Evolutionary conservation across 2,113 vertebrate genomes (phyloP), one percentile per base, ranked within the genome.

Genomic region (Arvicanthis niloticus): DNA sequence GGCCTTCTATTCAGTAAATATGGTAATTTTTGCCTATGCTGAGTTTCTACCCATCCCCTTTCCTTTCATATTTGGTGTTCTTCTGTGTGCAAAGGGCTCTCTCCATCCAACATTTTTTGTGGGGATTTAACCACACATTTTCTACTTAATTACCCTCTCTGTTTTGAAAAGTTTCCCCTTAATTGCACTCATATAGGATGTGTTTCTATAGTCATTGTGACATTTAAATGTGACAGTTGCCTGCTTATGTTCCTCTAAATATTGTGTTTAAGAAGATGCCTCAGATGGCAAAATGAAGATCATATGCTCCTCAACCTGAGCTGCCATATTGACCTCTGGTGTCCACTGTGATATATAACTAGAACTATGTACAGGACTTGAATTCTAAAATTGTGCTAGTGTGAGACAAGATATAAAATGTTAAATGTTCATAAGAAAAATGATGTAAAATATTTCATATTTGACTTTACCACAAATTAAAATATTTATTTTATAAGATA

Each of bases 81-180:
- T 96, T 96, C 97, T 97, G 89, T 96, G 96, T 95, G 91, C 80
- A 96, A 87, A 95, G 89, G 92, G 91, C 96, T 96, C 96, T 90
- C 93, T 97, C 97, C 67, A 95, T 96, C 94, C 97, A 97, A 94
- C 96, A 76, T 95, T 97, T 96, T 97, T 97, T 97, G 97, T 98
- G 96, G 95, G 91, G 94, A 88, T 91, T 97, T 97, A 97, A 96
- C 96, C 94, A 97, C 96, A 96, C 97, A 97, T 98, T 98, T 98
- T 98, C 98, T 98, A 97, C 97, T 97, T 98, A 97, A 98, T 98
- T 98, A 97, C 96, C 85, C 95, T 92, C 75, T 96, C 84, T 97
- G 97, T 98, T 98, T 97, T 97, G 90, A 94, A 89, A 97, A 97
- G 94, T 96, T 98, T 98, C 96, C 96, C 91, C 97, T 96, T 98